Base-by-base conservation (phyloP, 2,113 vertebrate genomes). In the Heterotilapia buettikoferi region DNA sequence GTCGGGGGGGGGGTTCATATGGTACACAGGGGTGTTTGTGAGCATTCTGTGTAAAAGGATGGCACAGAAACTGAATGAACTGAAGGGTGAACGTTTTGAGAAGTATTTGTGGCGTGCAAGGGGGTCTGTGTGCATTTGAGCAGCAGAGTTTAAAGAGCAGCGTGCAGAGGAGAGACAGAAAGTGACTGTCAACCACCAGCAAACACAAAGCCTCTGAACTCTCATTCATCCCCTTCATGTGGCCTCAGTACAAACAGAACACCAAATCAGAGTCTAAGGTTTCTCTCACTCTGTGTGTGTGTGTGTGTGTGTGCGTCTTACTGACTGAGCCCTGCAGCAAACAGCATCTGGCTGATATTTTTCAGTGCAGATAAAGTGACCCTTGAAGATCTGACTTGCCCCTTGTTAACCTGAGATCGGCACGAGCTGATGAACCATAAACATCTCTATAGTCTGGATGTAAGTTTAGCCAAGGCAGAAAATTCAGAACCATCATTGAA, bases 131-230 rank as follows among this genome's bases (percentile, higher is more conserved):
- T 79, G 54, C 26, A 61, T 87, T 5, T 54, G 29, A 88, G 56
- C 90, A 88, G 47, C 68, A 83, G 88, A 90, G 87, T 91, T 92
- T 93, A 82, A 87, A 92, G 87, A 88, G 82, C 54, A 86, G 26
- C 87, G 80, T 18, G 76, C 16, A 85, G 89, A 45, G 80, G 31
- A 80, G 85, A 91, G 47, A 29, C 81, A 90, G 85, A 31, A n/a
- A 36, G 85, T 83, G 86, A 53, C 9, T 10, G 50, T 87, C 90
- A 86, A 54, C 59, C 90, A 82, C 31, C 87, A 83, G 61, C 8
- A 7, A 80, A 81, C 86, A 68, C 31, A 26, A 59, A 16, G 19
- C n/a, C 18, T 83, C 56, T 31, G 38, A 84, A 82, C 80, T 87
- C 84, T 71, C 87, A 87, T 86, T 83, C 76, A 89, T 86, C 38